Conservation (phyloP, 1,140 invertebrate species). For the Eriocheir sinensis region DNA sequence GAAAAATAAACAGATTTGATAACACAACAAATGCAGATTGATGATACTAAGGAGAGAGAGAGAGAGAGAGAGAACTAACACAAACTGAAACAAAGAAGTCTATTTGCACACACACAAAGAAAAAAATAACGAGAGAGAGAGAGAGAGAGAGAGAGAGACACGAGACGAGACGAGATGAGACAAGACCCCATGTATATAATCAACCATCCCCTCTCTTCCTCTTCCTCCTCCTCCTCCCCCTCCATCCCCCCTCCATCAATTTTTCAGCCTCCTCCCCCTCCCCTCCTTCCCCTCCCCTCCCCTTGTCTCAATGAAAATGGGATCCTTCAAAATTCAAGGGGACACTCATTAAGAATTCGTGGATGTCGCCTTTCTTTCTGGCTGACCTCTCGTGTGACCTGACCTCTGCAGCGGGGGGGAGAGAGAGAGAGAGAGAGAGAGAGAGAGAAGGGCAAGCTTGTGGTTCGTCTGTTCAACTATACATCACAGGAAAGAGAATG, state of each 20-base stretch:
- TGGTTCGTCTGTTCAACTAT: background rate
- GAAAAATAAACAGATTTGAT: too few species aligned
- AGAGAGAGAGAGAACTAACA: background rate
- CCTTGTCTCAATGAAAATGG: background rate
- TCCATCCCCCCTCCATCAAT: background rate
- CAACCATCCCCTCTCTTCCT: background rate
- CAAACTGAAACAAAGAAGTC: too few species aligned
- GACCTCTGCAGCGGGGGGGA: background rate
- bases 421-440: conserved; percentile 22
- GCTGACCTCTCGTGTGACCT: background rate
- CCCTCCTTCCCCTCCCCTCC: background rate
- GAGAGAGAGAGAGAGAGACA: background rate
- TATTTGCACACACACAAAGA: too few species aligned
- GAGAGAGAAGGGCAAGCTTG: background rate
- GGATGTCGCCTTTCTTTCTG: conserved; percentile 10
- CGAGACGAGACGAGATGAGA: too few species aligned
- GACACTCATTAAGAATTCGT: background rate
- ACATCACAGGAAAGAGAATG: background rate
- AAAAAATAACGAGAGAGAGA: too few species aligned
- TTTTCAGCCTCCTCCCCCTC: background rate
- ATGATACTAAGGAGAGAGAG: too few species aligned
- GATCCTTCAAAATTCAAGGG: background rate
- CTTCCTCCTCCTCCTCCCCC: background rate
- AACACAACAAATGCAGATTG: too few species aligned
- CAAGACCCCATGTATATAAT: background rate